phyloP scores from a whole-genome alignment of 1,140 invertebrate genomes.

The Teleopsis dalmanni region DNA sequence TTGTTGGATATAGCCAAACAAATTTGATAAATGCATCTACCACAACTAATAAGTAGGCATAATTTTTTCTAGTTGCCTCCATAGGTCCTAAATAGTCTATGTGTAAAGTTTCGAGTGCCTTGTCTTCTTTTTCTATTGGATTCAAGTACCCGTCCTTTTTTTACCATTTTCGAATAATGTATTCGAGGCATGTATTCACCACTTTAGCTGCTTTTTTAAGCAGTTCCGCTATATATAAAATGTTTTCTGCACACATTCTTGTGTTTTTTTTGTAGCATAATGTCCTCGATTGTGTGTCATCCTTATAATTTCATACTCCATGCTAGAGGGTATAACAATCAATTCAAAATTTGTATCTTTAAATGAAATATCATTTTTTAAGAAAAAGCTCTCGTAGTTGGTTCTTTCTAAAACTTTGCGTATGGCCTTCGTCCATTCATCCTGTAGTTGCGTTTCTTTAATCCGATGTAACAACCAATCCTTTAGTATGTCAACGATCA shows the following conservation, averaged over 20 bases:
- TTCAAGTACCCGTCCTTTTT: not conserved
- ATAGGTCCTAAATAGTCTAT: slow-evolving; percentile 31
- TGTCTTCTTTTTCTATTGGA: slow-evolving; percentile 7
- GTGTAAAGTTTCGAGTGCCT: slow-evolving; percentile 15
- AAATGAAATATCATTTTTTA: slow-evolving; percentile 20
- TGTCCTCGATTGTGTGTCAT: slow-evolving; percentile 34
- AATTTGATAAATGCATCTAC: slow-evolving; percentile 44
- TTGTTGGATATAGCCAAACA: slow-evolving; percentile 38
- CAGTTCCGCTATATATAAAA: not conserved
- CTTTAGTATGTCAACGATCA: not conserved
- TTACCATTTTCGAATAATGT: slow-evolving; percentile 19
- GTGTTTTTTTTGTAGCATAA: slow-evolving; percentile 38
- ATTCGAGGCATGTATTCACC: slow-evolving; percentile 31
- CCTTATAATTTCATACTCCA: slow-evolving; percentile 29
- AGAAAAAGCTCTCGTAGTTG: slow-evolving; percentile 1
- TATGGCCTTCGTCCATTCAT: not conserved
- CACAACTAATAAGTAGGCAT: slow-evolving; percentile 40
- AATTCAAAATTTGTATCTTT: slow-evolving; percentile 19
- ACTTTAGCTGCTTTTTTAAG: no score
- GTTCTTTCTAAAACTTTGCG: not conserved
- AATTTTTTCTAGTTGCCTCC: slow-evolving; percentile 15
- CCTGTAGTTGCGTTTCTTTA: not conserved
- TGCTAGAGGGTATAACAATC: slow-evolving; percentile 27
- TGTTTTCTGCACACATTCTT: slow-evolving; percentile 27
- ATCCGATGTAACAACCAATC: not conserved